phyloP scores from a whole-genome alignment of 2,797 vertebrate genomes.

The Lepilemur ruficaudatus region DNA sequence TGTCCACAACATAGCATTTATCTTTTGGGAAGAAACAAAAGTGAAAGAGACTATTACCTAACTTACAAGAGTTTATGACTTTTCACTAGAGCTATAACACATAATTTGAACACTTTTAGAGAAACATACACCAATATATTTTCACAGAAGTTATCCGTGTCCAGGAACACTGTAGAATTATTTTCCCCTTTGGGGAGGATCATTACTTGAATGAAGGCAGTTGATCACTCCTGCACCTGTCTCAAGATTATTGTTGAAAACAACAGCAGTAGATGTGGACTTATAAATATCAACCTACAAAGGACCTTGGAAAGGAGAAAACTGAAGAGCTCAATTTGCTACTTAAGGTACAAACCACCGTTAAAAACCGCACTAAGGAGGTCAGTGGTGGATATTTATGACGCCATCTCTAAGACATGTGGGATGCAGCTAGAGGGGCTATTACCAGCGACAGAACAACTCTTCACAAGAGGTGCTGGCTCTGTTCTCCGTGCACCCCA shows the following conservation, averaged over 20 bases:
- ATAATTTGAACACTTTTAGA: background rate
- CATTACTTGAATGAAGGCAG: background rate
- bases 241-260: background rate
- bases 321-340: background rate
- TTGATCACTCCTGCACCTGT: background rate
- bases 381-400: background rate
- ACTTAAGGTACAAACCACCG: background rate
- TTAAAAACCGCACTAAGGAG: background rate
- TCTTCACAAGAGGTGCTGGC: background rate
- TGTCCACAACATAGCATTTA: background rate
- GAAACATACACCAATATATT: background rate
- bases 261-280: background rate
- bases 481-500: background rate
- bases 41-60: background rate
- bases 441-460: background rate
- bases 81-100: background rate
- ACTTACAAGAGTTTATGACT: background rate
- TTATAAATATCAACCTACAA: background rate
- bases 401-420: background rate
- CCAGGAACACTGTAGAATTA: background rate
- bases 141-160: background rate
- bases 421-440: background rate
- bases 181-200: background rate
- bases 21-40: background rate
- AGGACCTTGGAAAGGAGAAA: background rate